Conservation (phyloP, 2,888 invertebrate species). For the Pyrocoelia pectoralis region DNA sequence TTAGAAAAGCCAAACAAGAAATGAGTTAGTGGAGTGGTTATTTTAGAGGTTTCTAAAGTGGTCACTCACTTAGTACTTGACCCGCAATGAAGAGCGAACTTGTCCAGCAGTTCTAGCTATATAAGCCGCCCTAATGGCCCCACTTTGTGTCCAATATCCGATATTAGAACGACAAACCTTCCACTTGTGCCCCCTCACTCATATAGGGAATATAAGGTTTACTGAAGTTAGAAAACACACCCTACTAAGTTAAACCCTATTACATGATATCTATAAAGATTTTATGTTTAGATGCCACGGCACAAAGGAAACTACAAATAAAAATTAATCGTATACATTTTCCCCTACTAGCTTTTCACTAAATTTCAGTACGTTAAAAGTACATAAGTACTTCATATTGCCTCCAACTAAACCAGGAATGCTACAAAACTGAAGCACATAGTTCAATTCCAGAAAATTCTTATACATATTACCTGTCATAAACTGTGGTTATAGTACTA, state of each 20-base stretch:
- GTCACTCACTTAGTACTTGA: constrained; percentile 37
- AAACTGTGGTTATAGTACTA: too few relatives aligned
- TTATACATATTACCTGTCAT: too few relatives aligned
- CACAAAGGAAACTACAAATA: too few relatives aligned
- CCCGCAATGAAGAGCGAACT: constrained; percentile 42
- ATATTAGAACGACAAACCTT: constrained; percentile 43
- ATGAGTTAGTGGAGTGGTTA: constrained; percentile 36
- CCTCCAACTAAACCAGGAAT: too few relatives aligned
- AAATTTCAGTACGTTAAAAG: too few relatives aligned
- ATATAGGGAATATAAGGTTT: constrained; percentile 29
- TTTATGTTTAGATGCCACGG: constrained; percentile 9
- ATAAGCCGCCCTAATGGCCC: constrained; percentile 43
- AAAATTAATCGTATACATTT: too few relatives aligned
- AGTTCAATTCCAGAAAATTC: too few relatives aligned
- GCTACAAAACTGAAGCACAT: too few relatives aligned
- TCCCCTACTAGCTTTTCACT: too few relatives aligned
- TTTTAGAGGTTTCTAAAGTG: constrained; percentile 30
- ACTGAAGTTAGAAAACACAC: constrained; percentile 27
- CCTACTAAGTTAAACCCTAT: constrained; percentile 29
- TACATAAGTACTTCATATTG: too few relatives aligned
- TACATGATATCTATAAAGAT: constrained; percentile 21
- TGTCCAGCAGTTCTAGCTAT: constrained; percentile 38
- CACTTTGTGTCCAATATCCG: constrained; percentile 47
- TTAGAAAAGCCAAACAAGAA: constrained; percentile 36
- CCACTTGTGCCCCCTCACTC: constrained; percentile 28